A percentile compares a stretch with the other conserved stretches of the same genome.
Evolutionary conservation across 2,888 invertebrate genomes (phyloP).

Genomic region (Schizaphis graminum): DNA sequence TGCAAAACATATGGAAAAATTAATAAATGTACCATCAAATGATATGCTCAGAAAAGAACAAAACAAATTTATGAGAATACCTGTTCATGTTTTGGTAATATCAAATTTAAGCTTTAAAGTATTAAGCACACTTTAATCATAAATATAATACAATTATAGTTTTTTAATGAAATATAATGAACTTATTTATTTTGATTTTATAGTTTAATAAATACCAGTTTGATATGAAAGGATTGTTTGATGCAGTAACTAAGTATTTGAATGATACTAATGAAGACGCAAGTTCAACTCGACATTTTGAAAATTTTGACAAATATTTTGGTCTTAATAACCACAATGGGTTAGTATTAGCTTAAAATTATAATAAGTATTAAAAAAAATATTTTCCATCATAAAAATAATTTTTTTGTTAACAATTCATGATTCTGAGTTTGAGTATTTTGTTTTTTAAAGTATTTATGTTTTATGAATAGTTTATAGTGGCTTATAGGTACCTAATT

Average conservation of each 20-base stretch:
- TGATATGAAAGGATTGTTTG: neutral
- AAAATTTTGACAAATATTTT: neutral
- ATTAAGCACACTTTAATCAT: neutral
- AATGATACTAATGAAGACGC: neutral
- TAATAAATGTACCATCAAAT: neutral
- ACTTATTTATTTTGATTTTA: neutral
- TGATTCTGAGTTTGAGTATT: neutral
- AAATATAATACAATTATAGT: neutral
- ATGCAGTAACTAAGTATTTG: neutral
- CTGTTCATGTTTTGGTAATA: constrained; percentile 25
- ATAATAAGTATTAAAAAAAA: neutral
- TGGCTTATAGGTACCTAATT: neutral
- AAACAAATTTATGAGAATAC: neutral
- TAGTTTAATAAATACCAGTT: neutral
- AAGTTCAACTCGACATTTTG: neutral
- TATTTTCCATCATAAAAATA: too few species aligned
- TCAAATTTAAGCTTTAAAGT: neutral
- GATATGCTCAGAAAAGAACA: neutral
- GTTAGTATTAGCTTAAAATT: neutral
- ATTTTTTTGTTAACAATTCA: neutral
- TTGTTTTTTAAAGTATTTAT: neutral
- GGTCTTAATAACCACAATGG: neutral
- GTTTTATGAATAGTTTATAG: neutral
- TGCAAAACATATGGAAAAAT: neutral
- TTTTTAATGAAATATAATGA: neutral